phyloP scores from a whole-genome alignment of 2,113 vertebrate species.

The Dasyurus viverrinus region DNA sequence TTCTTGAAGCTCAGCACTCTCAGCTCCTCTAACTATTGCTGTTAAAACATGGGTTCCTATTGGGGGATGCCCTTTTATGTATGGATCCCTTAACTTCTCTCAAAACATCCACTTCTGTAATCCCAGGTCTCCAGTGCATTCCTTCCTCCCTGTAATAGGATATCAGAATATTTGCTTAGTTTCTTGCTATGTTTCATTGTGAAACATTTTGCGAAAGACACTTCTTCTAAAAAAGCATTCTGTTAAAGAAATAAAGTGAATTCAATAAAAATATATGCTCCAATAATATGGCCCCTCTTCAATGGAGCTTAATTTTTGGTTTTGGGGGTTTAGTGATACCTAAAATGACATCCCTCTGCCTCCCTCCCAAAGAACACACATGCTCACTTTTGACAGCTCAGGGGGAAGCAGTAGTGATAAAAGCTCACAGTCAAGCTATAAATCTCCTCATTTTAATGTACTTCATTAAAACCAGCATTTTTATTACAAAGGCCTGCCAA shows the following conservation, averaged over 20 bases:
- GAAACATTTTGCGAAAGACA: background rate
- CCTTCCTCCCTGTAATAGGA: background rate
- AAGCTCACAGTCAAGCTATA: slow-evolving; percentile 32
- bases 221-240: background rate
- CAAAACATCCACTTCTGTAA: background rate
- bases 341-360: background rate
- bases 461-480: slow-evolving; percentile 67
- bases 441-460: slow-evolving; percentile 46
- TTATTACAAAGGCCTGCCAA: slow-evolving; percentile 72
- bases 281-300: background rate
- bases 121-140: background rate
- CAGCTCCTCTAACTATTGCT: background rate
- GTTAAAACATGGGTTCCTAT: background rate
- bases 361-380: background rate
- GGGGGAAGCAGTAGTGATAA: slow-evolving; percentile 35
- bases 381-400: background rate
- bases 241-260: background rate
- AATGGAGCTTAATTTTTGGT: background rate
- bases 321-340: background rate
- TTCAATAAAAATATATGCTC: background rate
- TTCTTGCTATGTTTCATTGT: background rate
- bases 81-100: background rate
- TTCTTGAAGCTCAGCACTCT: background rate
- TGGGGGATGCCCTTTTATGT: background rate
- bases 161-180: background rate